Percentiles rank a stretch among this genome's conserved stretches.
These are phyloP conservation scores for Diadegma fenestrale DNA, from an alignment of 2,888 invertebrate genomes.

Conservation along the genomic window DNA sequence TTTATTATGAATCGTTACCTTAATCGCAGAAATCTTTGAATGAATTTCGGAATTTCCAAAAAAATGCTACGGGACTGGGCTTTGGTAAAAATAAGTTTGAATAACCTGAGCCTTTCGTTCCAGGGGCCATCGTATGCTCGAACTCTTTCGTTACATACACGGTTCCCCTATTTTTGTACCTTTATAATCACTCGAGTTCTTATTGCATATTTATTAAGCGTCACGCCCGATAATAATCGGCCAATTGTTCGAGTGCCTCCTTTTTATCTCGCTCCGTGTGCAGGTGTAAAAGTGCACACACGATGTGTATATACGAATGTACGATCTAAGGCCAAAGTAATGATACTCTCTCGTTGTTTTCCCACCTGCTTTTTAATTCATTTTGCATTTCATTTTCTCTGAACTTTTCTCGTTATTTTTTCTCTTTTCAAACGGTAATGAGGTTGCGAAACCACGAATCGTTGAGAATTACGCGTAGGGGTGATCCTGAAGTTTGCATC, in stretches of 20 bases:
- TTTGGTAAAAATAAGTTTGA: not conserved
- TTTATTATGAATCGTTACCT: not conserved
- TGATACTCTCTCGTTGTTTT: constrained; percentile 18
- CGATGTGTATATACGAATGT: not conserved
- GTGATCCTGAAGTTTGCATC: too few species aligned
- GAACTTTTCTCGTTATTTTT: not conserved
- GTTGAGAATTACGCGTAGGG: not conserved
- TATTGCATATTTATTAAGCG: constrained; percentile 78
- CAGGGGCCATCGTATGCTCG: constrained; percentile 26
- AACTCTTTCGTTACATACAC: constrained; percentile 50
- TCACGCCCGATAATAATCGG: constrained; percentile 78
- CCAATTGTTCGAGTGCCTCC: constrained; percentile 74
- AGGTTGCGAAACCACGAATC: not conserved
- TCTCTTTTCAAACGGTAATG: not conserved
- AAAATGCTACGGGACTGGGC: not conserved
- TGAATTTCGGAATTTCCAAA: not conserved
- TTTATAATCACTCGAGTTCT: constrained; percentile 54
- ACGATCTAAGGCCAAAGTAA: not conserved
- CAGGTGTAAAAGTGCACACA: not conserved
- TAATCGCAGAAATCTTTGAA: not conserved
- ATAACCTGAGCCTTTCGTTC: constrained; percentile 16
- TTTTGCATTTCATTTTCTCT: not conserved
- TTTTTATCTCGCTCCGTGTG: not conserved
- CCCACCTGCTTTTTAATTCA: not conserved
- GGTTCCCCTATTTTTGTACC: constrained; percentile 11